Percentiles rank a stretch among this genome's conserved stretches.
Conservation (phyloP, 2,113 vertebrate species). For the Neotoma lepida region DNA sequence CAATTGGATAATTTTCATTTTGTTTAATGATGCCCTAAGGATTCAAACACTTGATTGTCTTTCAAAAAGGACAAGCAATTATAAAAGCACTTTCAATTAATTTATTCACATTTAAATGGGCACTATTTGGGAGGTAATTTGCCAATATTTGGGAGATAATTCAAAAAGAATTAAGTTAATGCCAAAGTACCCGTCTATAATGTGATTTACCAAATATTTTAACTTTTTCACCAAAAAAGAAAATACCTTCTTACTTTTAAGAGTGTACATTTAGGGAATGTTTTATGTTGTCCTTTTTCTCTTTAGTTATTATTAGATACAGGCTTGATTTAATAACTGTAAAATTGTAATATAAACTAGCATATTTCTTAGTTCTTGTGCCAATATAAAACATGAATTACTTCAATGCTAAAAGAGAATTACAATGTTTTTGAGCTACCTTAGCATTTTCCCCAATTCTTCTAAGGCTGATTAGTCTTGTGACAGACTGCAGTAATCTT, state of each 20-base stretch:
- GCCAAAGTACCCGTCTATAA: neutral
- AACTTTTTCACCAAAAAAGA: constrained; percentile 2
- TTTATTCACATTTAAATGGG: constrained; percentile 68
- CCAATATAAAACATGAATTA: neutral
- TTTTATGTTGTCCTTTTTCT: neutral
- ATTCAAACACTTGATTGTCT: constrained; percentile 58
- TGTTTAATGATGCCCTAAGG: constrained; percentile 71
- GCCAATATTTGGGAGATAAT: constrained; percentile 49
- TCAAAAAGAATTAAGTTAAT: constrained; percentile 48
- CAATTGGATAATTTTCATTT: constrained; percentile 57
- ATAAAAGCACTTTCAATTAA: constrained; percentile 61
- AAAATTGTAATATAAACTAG: neutral
- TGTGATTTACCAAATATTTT: constrained; percentile 48
- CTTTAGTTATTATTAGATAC: neutral
- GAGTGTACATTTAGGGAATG: neutral
- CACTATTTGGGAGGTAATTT: constrained; percentile 61
- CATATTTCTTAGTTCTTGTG: neutral
- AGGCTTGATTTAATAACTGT: neutral
- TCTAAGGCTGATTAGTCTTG: neutral
- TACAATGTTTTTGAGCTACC: neutral
- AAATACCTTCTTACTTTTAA: constrained; percentile 27
- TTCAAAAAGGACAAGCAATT: constrained; percentile 67
- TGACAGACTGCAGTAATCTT: neutral
- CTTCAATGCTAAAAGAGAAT: neutral
- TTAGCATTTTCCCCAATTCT: neutral